These are phyloP conservation scores for Psilopsiagon aymara DNA, from an alignment of 2,113 vertebrate genomes.

Conservation along the genomic window DNA sequence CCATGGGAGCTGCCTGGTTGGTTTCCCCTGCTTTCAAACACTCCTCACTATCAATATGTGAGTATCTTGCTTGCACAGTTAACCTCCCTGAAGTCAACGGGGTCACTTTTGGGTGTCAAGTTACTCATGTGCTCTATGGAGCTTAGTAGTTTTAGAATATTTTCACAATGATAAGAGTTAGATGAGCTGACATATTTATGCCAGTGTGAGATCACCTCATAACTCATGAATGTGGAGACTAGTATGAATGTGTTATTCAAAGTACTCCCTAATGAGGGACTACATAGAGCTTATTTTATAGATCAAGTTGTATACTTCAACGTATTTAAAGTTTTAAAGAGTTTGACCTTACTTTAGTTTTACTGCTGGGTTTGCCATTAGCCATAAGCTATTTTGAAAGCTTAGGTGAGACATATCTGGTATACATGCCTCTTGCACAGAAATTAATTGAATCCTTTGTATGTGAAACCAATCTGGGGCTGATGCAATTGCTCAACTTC, in stretches of 20 bases:
- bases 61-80: constrained; percentile 27
- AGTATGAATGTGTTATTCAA: constrained; percentile 56
- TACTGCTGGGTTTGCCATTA: constrained; percentile 53
- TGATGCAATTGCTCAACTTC: constrained; percentile 40
- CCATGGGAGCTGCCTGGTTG: background rate
- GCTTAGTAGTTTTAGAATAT: constrained; percentile 65
- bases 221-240: constrained; percentile 60
- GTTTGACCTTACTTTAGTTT: constrained; percentile 63
- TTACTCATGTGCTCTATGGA: constrained; percentile 27
- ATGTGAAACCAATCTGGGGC: background rate
- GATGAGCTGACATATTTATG: constrained; percentile 70
- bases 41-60: background rate
- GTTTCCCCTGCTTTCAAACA: background rate
- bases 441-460: constrained; percentile 48
- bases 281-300: constrained; percentile 59
- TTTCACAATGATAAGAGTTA: constrained; percentile 70
- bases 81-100: constrained; percentile 30
- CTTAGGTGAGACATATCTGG: constrained; percentile 52
- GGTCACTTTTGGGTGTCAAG: constrained; percentile 32
- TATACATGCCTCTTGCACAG: constrained; percentile 46
- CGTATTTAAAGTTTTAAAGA: constrained; percentile 61
- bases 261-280: constrained; percentile 62
- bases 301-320: constrained; percentile 50
- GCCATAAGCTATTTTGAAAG: constrained; percentile 56
- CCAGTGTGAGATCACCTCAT: constrained; percentile 70